These are phyloP conservation scores for Mormyrops boulengeri DNA, from an alignment of 2,797 vertebrate species.

Conservation along the genomic window DNA sequence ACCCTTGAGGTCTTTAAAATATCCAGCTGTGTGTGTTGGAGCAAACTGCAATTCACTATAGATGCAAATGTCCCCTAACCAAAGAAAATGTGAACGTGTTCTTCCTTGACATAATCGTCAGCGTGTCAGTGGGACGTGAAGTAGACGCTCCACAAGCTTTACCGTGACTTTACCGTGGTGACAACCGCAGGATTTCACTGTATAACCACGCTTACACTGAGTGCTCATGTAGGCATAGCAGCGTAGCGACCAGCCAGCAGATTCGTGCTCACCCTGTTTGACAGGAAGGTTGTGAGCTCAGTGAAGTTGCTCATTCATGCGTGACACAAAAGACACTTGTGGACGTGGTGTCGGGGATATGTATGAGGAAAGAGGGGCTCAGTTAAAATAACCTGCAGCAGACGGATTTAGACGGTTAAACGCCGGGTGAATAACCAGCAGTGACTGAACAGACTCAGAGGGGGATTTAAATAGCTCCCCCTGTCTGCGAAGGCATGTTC, in stretches of 20 bases:
- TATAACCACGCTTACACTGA: not conserved
- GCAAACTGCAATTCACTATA: not conserved
- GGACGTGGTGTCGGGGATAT: not conserved
- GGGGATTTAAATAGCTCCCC: not conserved
- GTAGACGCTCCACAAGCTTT: not conserved
- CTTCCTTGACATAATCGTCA: not conserved
- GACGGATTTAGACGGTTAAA: not conserved
- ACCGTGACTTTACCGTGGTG: not conserved
- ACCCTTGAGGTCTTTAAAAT: not conserved
- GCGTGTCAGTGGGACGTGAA: not conserved
- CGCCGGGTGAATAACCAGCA: not conserved
- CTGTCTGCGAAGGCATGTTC: not conserved
- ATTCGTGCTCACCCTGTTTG: not conserved
- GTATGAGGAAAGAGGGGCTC: not conserved
- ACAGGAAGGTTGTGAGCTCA: conserved; percentile 10
- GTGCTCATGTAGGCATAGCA: not conserved
- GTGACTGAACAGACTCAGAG: not conserved
- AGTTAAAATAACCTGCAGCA: not conserved
- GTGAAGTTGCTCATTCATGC: not conserved
- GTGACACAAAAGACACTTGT: not conserved
- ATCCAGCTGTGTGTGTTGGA: not conserved
- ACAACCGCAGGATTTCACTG: not conserved
- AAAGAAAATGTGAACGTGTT: not conserved
- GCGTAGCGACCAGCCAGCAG: not conserved
- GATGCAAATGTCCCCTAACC: not conserved